Evolutionary conservation across 2,888 invertebrate genomes (phyloP).

Genomic region (Troilus luridus): DNA sequence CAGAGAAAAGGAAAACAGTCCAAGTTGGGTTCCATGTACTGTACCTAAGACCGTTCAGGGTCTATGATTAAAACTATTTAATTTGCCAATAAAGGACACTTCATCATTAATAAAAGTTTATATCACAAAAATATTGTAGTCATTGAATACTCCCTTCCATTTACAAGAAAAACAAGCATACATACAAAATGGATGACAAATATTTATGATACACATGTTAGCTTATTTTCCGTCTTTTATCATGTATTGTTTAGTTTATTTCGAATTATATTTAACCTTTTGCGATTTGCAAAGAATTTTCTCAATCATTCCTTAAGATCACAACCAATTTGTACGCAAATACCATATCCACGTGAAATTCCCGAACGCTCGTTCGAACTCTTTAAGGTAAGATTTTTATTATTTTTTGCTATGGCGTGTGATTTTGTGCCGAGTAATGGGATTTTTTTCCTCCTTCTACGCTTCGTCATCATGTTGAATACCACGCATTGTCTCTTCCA

Average conservation of each 20-base stretch:
- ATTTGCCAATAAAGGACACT: too few species aligned
- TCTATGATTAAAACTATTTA: too few species aligned
- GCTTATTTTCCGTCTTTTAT: background rate
- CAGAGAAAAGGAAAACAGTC: too few species aligned
- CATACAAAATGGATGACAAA: too few species aligned
- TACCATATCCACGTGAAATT: background rate
- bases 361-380: background rate
- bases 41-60: too few species aligned
- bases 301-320: background rate
- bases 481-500: slow-evolving; percentile 4
- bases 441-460: background rate
- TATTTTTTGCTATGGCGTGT: background rate
- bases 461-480: slow-evolving; percentile 22
- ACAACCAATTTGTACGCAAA: background rate
- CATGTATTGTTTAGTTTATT: background rate
- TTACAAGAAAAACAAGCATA: too few species aligned
- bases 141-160: too few species aligned
- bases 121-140: too few species aligned
- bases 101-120: too few species aligned
- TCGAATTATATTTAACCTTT: background rate
- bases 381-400: background rate
- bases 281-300: background rate
- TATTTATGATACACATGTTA: background rate
- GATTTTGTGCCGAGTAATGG: slow-evolving; percentile 23
- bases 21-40: too few species aligned